Conservation (phyloP, 2,797 vertebrate species). For the Aplochiton taeniatus region DNA sequence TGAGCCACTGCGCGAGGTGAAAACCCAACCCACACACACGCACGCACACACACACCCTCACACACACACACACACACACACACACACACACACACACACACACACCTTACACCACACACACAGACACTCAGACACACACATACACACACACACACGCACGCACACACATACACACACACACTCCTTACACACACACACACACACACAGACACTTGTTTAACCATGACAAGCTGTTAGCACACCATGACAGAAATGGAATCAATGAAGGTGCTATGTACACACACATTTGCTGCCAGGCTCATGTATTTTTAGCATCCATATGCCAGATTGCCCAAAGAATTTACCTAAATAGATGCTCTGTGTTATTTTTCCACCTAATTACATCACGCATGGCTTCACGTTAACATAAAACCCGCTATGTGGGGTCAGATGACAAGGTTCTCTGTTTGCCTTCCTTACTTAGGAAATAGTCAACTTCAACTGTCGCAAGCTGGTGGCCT, state of each 20-base stretch:
- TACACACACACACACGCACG: background rate
- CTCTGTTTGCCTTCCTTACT: background rate
- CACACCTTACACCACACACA: conserved; percentile 5
- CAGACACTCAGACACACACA: background rate
- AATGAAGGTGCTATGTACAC: background rate
- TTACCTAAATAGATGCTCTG: too few relatives aligned
- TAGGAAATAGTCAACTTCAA: conserved; percentile 95
- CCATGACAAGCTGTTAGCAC: too few relatives aligned
- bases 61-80: background rate
- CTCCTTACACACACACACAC: background rate
- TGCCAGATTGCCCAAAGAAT: too few relatives aligned
- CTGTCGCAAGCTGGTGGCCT: conserved; percentile 92
- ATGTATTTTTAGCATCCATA: too few relatives aligned
- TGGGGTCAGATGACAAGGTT: too few relatives aligned
- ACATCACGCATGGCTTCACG: background rate
- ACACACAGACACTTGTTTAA: background rate
- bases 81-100: conserved; percentile 17
- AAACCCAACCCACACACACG: conserved; percentile 28
- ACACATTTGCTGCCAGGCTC: background rate
- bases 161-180: background rate
- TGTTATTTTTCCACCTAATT: too few relatives aligned
- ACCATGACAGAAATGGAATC: too few relatives aligned
- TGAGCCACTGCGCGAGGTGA: conserved; percentile 91
- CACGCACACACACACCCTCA: background rate
- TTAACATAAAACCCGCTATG: background rate